Percentiles rank a stretch among this genome's conserved stretches.
These are phyloP conservation scores for Poecile montanus DNA, from an alignment of 2,797 vertebrate species.

Conservation along the genomic window DNA sequence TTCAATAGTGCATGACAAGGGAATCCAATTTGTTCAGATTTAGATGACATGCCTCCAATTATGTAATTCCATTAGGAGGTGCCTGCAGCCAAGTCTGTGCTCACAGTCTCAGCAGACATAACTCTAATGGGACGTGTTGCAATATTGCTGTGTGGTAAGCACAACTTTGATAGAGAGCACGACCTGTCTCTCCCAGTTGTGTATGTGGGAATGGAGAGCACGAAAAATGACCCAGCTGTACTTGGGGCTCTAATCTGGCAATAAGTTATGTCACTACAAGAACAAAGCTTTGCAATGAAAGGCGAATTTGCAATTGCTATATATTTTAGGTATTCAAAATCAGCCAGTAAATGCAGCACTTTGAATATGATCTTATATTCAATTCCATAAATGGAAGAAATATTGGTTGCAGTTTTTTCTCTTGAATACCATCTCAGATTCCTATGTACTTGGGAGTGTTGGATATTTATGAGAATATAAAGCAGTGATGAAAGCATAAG, in stretches of 20 bases:
- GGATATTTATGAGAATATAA: constrained; percentile 70
- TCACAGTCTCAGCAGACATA: constrained; percentile 48
- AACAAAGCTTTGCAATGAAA: constrained; percentile 65
- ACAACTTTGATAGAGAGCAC: constrained; percentile 58
- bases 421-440: constrained; percentile 61
- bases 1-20: constrained; percentile 70
- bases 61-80: constrained; percentile 72
- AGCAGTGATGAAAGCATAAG: constrained; percentile 60
- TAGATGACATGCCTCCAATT: constrained; percentile 75
- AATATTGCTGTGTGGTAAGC: constrained; percentile 57
- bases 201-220: constrained; percentile 52
- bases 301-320: constrained; percentile 64
- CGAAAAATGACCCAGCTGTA: constrained; percentile 13
- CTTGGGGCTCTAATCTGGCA: constrained; percentile 58
- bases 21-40: constrained; percentile 74
- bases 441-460: constrained; percentile 60
- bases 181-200: constrained; percentile 52
- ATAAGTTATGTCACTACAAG: constrained; percentile 67
- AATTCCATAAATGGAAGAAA: constrained; percentile 63
- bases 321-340: constrained; percentile 71
- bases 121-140: constrained; percentile 47
- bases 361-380: constrained; percentile 71
- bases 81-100: constrained; percentile 63
- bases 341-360: constrained; percentile 61
- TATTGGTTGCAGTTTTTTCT: constrained; percentile 59